Evolutionary conservation across 2,113 vertebrate genomes (phyloP), one percentile per base, ranked within the genome.

Genomic region (Thomomys bottae): DNA sequence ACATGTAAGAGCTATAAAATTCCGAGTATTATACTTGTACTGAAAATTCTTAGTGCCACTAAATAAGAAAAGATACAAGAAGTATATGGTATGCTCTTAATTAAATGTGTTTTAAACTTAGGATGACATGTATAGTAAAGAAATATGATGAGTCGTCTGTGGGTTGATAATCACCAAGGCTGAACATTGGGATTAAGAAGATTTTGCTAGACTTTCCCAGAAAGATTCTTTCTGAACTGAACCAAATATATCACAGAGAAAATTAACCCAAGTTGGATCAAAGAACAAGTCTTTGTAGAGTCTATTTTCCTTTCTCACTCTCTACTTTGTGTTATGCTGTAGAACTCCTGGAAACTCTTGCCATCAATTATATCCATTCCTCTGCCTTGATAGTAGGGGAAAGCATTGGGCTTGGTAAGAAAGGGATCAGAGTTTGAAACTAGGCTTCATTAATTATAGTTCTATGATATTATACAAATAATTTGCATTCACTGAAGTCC

Each of bases 41-140:
- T 85, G 78, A 26, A 93, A 93, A 89, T 26, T 80, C 15, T n/a
- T 81, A 80, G 40, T 66, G 32, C 15, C 14, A 21, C 18, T 42
- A 23, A 61, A 67, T 59, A 66, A 75, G 28, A 34, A 76, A 71
- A 86, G 63, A 15, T 54, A 20, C 49, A 54, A 54, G 18, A 54
- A 12, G 14, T 17, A 54, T 17, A 54, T 15, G 14, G 49, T 15
- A 54, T 54, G 14, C 49, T 54, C 4, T 54, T 54, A 54, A 54
- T 17, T 54, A 15, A 54, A 54, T 14, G 49, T 14, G 15, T 54
- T 54, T 54, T 54, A 54, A 54, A 30, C 28, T 73, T 49, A 84
- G 36, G 36, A 82, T 54, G 15, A 9, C 57, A 57, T 34, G 14
- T 66, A 72, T 0, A 59, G 68, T 20, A 36, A 84, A 61, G n/a